These are phyloP conservation scores for Littorina saxatilis DNA, from an alignment of 1,140 invertebrate species.

Conservation along the genomic window DNA sequence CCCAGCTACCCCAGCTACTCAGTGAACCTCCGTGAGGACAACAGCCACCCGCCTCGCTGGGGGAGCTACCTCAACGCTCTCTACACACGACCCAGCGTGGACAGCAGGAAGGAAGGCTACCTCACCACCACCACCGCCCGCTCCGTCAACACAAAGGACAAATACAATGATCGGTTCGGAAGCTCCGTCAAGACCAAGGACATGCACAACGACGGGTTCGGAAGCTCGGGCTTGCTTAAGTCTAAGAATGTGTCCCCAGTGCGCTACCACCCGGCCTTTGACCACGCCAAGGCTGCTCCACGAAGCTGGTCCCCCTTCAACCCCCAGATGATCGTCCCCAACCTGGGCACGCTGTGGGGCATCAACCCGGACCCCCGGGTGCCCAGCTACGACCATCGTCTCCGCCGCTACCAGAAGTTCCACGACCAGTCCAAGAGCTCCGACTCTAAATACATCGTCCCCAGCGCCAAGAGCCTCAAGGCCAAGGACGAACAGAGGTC, in stretches of 20 bases:
- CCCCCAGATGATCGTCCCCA: constrained; percentile 3
- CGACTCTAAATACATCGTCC: neutral
- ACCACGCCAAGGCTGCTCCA: no score
- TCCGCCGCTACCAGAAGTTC: neutral
- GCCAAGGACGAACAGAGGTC: neutral
- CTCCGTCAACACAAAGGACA: neutral
- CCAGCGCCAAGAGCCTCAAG: neutral
- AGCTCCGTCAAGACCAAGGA: neutral
- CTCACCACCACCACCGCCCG: neutral
- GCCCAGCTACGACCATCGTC: no score
- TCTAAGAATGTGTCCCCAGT: neutral
- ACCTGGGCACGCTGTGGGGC: constrained; percentile 11
- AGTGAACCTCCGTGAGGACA: neutral
- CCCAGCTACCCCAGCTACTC: neutral
- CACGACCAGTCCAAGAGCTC: neutral
- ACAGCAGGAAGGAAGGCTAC: neutral
- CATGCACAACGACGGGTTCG: neutral
- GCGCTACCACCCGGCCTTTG: neutral
- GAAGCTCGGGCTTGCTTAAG: neutral
- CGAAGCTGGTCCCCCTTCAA: constrained; percentile 9
- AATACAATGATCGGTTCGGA: no score
- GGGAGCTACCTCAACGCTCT: neutral
- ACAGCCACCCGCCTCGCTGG: neutral
- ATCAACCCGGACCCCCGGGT: neutral
- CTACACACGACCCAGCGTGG: neutral